Conservation (phyloP, 2,797 vertebrate genomes). For the Falco biarmicus region DNA sequence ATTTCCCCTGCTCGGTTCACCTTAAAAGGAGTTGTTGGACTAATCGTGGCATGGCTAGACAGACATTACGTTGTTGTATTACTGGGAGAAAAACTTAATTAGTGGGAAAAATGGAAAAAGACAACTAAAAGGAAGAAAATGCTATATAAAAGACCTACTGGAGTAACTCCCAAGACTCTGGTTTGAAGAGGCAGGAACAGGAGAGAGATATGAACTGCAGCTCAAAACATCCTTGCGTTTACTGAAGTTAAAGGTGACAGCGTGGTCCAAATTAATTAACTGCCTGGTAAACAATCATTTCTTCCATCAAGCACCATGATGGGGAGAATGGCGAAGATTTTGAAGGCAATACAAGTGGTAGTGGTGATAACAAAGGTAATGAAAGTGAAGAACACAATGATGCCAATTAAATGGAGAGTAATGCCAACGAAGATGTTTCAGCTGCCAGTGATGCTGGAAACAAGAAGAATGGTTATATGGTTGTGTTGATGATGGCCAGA, state of each 20-base stretch:
- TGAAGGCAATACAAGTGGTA: conserved; percentile 58
- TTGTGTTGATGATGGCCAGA: conserved; percentile 53
- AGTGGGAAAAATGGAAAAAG: background rate
- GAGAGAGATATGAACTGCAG: conserved; percentile 2
- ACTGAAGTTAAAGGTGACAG: conserved; percentile 3
- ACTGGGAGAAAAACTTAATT: conserved; percentile 1
- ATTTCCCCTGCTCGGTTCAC: background rate
- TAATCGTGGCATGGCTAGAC: background rate
- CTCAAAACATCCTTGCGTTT: conserved; percentile 20
- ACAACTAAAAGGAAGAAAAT: conserved; percentile 9
- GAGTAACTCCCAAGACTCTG: conserved; percentile 30
- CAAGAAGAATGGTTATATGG: conserved; percentile 43
- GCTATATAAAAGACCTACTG: background rate
- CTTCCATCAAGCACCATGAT: conserved; percentile 48
- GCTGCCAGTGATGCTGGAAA: conserved; percentile 36
- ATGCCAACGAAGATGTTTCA: conserved; percentile 49
- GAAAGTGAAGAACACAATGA: conserved; percentile 26
- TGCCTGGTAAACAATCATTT: conserved; percentile 19
- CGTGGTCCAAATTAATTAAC: background rate
- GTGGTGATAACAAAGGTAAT: conserved; percentile 47
- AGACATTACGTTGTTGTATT: conserved; percentile 5
- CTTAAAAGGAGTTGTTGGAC: conserved; percentile 3
- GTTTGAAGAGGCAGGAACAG: conserved; percentile 47
- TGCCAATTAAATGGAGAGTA: conserved; percentile 39
- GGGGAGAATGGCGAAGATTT: conserved; percentile 26